Evolutionary conservation across 2,113 vertebrate species (phyloP), one percentile per base, ranked within the genome.

Genomic region (Alectura lathami): DNA sequence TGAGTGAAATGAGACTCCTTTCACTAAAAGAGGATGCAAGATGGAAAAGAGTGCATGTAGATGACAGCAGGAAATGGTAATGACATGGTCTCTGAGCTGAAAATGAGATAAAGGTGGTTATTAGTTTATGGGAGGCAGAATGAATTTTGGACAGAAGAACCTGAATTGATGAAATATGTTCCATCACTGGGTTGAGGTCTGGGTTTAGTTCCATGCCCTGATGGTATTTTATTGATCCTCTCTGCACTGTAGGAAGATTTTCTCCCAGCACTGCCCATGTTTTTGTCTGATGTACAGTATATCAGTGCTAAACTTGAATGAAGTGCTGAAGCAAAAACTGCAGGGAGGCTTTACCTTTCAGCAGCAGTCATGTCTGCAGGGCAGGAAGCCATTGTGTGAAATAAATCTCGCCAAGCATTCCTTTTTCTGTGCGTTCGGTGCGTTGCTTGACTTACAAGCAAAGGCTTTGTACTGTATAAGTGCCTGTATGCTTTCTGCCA

Each of bases 211-310:
- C 22, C 15, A 0, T 56, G 12, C 24, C 8, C 82, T 83, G 13
- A 17, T 5, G 12, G 1, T 68, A 42, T 88, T 84, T 62, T 69
- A 26, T 7, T 53, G 30, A 60, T 38, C 13, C 5, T 80, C 5
- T 73, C 45, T 77, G 26, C 32, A 13, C 7, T 20, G 13, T n/a
- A 68, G 36, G 8, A 89, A 11, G 27, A 42, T 80, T 80, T 90
- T 63, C 0, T 63, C 0, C 2, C 30, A 86, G 11, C 32, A 36
- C 34, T 62, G 9, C 12, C 4, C 32, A 12, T 9, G 2, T 8
- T 69, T 10, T 63, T 83, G 20, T 24, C 40, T 8, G 23, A 1
- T n/a, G 11, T 51, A 59, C 30, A 21, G 51, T 42, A 59, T 15
- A 60, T 60, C 56, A 69, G 36, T 51, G 23, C 54, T 85, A 73